phyloP scores from a whole-genome alignment of 2,888 invertebrate species.

The Netelia virgata region DNA sequence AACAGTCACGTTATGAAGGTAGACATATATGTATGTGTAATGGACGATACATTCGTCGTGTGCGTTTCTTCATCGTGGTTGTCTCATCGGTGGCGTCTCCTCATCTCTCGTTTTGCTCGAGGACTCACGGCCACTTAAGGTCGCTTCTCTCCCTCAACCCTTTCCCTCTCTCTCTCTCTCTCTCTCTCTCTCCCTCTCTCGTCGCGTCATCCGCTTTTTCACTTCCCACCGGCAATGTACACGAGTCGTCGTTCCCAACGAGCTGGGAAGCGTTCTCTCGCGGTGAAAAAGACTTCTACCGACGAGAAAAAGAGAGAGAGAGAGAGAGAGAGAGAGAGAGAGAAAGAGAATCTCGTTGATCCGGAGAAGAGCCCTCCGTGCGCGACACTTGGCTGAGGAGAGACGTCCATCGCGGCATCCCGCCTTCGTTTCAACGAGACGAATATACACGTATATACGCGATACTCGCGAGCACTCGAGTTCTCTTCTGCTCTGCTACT shows the following conservation, averaged over 20 bases:
- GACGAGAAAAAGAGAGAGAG: conserved; percentile 3
- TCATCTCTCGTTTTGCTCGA: not conserved
- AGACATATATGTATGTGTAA: conserved; percentile 10
- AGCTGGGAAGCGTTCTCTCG: conserved; percentile 46
- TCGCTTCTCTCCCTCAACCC: not conserved
- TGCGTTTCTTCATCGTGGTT: conserved; percentile 50
- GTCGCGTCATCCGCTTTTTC: conserved; percentile 67
- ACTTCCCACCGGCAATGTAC: conserved; percentile 33
- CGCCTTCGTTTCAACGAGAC: conserved; percentile 38
- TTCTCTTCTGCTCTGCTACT: conserved; percentile 34
- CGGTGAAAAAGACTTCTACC: conserved; percentile 12
- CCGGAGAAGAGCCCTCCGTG: not conserved
- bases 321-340: not conserved
- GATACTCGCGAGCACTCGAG: not conserved
- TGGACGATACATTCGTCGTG: conserved; percentile 35
- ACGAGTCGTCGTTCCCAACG: conserved; percentile 33
- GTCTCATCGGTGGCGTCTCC: not conserved
- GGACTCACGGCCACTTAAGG: not conserved
- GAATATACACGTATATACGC: not conserved
- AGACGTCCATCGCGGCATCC: conserved; percentile 50
- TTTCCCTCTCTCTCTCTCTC: not conserved
- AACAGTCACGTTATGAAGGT: not conserved
- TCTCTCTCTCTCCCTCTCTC: conserved; percentile 44
- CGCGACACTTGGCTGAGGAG: conserved; percentile 57
- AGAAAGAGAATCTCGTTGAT: not conserved